These are phyloP conservation scores for Nebria ingens DNA, from an alignment of 1,140 invertebrate species.

Conservation along the genomic window DNA sequence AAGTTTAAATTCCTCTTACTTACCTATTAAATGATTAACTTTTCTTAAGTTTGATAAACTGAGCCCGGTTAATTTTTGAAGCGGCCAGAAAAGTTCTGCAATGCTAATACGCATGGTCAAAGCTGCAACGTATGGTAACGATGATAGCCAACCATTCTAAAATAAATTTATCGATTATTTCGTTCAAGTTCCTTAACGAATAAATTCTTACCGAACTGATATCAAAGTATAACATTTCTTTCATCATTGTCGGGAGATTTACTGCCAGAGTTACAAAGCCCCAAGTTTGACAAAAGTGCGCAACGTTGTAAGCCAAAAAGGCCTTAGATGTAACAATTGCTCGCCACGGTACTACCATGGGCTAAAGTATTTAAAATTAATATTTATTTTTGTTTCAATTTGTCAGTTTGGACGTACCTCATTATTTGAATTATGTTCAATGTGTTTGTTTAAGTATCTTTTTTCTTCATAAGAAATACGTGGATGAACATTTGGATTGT, in stretches of 20 bases:
- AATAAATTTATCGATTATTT: too few relatives aligned
- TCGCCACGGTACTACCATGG: neutral
- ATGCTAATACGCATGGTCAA: neutral
- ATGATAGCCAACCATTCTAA: conserved; percentile 6
- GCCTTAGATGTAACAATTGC: neutral
- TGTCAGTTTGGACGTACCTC: neutral
- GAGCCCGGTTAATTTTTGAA: neutral
- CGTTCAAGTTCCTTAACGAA: too few relatives aligned
- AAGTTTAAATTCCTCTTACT: too few relatives aligned
- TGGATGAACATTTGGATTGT: conserved; percentile 4
- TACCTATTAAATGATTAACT: conserved; percentile 9
- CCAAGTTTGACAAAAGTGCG: conserved; percentile 6
- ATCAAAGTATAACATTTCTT: conserved; percentile 10
- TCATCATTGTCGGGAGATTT: conserved; percentile 5
- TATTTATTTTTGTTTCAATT: neutral
- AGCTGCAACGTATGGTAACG: neutral
- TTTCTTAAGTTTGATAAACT: conserved; percentile 5
- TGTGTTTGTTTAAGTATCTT: neutral
- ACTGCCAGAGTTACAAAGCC: neutral
- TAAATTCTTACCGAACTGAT: neutral
- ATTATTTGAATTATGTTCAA: neutral
- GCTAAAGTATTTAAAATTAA: neutral
- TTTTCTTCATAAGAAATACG: conserved; percentile 1
- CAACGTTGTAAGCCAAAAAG: neutral
- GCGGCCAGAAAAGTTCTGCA: neutral